These are phyloP conservation scores for Stenodera caucasica DNA, from an alignment of 2,888 invertebrate genomes.

Conservation along the genomic window DNA sequence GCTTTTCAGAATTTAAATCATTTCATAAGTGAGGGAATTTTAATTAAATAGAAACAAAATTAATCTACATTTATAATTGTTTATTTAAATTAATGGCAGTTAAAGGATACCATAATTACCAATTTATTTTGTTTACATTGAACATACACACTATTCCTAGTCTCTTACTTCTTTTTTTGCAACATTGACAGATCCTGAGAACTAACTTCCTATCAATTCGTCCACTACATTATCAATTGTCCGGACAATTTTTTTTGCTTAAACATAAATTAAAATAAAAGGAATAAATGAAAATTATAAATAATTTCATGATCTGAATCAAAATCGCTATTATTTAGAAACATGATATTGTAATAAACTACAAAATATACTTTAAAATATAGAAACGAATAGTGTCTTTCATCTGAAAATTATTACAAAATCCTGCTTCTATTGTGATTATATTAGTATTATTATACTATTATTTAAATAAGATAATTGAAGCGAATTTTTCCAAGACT, in stretches of 20 bases:
- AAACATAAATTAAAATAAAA: no score
- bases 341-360: no score
- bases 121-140: constrained; percentile 41
- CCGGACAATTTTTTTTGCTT: constrained; percentile 11
- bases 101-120: constrained; percentile 46
- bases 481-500: constrained; percentile 11
- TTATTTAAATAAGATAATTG: constrained; percentile 14
- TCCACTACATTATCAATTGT: constrained; percentile 22
- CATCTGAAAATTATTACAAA: no score
- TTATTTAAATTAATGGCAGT: constrained; percentile 54
- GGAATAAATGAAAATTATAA: no score
- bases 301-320: no score
- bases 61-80: constrained; percentile 40
- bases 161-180: constrained; percentile 35
- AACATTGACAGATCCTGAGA: constrained; percentile 47
- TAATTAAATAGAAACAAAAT: constrained; percentile 1
- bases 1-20: background rate
- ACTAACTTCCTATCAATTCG: constrained; percentile 18
- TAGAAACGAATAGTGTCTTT: no score
- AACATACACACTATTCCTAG: constrained; percentile 49
- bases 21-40: background rate
- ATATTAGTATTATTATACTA: no score
- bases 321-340: no score
- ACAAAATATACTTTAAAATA: no score
- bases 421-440: no score